Percentiles rank a stretch among this genome's conserved stretches.
These are phyloP conservation scores for Leucopternis melanops DNA, from an alignment of 2,113 vertebrate species.

Conservation along the genomic window DNA sequence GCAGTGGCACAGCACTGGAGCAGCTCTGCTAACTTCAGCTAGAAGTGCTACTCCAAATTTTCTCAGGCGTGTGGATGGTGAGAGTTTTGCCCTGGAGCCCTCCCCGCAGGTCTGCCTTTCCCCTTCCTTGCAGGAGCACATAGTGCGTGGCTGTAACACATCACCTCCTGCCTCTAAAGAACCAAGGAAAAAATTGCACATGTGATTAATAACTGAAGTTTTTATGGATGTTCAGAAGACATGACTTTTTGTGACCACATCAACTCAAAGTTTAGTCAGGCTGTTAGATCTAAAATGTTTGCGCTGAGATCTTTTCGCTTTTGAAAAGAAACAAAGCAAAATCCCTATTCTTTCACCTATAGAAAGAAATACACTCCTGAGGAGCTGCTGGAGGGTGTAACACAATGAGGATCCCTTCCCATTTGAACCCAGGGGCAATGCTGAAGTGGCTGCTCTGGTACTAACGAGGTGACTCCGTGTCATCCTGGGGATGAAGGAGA, in stretches of 20 bases:
- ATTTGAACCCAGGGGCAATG: neutral
- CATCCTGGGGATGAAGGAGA: neutral
- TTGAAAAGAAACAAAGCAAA: neutral
- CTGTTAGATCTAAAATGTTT: neutral
- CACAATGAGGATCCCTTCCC: neutral
- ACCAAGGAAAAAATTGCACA: neutral
- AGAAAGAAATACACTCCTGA: neutral
- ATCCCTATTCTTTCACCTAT: neutral
- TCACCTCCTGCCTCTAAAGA: neutral
- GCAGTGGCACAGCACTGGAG: neutral
- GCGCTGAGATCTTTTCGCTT: neutral
- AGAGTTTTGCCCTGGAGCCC: neutral
- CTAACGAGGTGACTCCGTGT: neutral
- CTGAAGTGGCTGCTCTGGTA: neutral
- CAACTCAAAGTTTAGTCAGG: neutral
- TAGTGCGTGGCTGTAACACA: accelerated
- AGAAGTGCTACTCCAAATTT: neutral
- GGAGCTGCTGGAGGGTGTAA: neutral
- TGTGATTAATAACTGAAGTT: neutral
- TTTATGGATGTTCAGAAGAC: neutral
- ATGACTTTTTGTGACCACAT: neutral
- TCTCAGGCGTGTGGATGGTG: neutral
- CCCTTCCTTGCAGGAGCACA: neutral
- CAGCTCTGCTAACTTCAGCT: neutral
- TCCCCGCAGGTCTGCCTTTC: neutral